A percentile compares a stretch with the other conserved stretches of the same genome.
phyloP scores from a whole-genome alignment of 2,797 vertebrate genomes.

The Notoglanidium macrostoma region DNA sequence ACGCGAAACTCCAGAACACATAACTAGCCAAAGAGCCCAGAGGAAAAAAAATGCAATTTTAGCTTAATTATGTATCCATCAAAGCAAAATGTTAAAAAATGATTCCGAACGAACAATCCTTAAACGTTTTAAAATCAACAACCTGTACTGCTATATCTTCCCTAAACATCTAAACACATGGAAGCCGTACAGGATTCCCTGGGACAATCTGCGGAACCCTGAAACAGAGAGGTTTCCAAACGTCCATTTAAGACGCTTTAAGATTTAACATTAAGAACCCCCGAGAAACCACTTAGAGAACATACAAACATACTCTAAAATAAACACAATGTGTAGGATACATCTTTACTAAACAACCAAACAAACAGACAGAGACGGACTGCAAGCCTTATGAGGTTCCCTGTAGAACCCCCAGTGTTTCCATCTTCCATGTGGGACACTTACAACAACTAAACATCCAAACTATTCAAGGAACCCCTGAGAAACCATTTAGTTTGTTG shows the following conservation, averaged over 20 bases:
- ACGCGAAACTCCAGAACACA: background rate
- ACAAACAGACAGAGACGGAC: background rate
- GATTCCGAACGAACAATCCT: background rate
- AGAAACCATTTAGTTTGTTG: background rate
- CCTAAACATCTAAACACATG: background rate
- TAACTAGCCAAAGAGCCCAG: background rate
- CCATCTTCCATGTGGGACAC: background rate
- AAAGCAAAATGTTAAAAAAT: background rate
- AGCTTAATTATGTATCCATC: background rate
- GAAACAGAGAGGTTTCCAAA: background rate
- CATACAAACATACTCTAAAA: background rate
- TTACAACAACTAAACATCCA: no score
- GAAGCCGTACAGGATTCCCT: background rate
- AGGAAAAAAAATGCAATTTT: background rate
- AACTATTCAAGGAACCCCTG: background rate
- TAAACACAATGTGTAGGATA: background rate
- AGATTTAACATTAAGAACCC: no score
- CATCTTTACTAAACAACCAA: background rate
- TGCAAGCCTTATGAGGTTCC: background rate
- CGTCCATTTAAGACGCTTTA: background rate
- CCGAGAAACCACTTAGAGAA: background rate
- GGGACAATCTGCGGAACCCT: background rate
- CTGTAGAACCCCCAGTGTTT: background rate
- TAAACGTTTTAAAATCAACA: background rate
- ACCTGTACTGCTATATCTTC: background rate